Percentiles rank a stretch among this genome's conserved stretches.
Evolutionary conservation across 2,797 vertebrate genomes (phyloP).

Genomic region (Spinus pinus): DNA sequence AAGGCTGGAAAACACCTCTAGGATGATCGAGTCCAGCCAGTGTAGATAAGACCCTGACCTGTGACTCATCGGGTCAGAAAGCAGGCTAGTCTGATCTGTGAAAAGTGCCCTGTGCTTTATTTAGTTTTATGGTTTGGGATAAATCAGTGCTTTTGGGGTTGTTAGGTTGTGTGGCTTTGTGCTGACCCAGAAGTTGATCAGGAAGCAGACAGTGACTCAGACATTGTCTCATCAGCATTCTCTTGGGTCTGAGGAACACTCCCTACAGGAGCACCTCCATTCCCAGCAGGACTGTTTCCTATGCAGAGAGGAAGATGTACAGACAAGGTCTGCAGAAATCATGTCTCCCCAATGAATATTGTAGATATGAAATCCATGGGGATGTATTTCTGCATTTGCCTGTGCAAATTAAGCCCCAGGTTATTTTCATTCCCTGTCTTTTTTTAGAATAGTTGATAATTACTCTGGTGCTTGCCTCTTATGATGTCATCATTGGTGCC

Average conservation of each 20-base stretch:
- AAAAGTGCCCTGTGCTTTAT: background rate
- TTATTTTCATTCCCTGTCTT: background rate
- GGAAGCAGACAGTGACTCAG: conserved; percentile 26
- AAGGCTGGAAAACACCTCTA: background rate
- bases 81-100: background rate
- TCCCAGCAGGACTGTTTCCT: background rate
- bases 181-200: background rate
- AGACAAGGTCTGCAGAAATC: background rate
- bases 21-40: background rate
- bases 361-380: background rate
- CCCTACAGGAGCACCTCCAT: background rate
- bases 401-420: background rate
- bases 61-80: background rate
- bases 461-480: background rate
- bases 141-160: background rate
- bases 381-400: background rate
- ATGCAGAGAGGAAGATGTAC: background rate
- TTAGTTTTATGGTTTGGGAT: background rate
- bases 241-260: background rate
- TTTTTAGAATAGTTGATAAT: background rate
- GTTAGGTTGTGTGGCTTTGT: background rate
- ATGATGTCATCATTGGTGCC: background rate
- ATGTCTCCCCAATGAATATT: background rate
- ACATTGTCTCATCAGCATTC: background rate
- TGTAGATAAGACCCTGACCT: background rate